Evolutionary conservation across 2,888 invertebrate species (phyloP).

Genomic region (Thelaira solivaga): DNA sequence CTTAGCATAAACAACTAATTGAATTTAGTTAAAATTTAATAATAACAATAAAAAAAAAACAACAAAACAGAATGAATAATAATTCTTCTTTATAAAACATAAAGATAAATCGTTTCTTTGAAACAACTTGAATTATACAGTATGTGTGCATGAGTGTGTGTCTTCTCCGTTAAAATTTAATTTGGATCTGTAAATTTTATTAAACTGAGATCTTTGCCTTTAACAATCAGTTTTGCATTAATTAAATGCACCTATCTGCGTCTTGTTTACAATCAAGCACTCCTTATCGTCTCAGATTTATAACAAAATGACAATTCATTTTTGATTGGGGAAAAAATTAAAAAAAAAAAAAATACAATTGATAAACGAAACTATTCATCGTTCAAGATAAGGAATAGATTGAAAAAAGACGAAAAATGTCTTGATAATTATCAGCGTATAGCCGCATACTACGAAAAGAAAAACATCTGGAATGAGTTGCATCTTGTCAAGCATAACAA

Average conservation of each 20-base stretch:
- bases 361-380: constrained; percentile 34
- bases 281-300: not conserved
- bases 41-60: too few relatives aligned
- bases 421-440: too few relatives aligned
- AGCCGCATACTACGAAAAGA: too few relatives aligned
- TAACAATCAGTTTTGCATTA: constrained; percentile 71
- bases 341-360: constrained; percentile 39
- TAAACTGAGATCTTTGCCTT: constrained; percentile 70
- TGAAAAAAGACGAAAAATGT: too few relatives aligned
- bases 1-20: constrained; percentile 61
- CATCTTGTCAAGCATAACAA: not conserved
- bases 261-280: not conserved
- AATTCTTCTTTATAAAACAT: constrained; percentile 54
- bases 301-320: not conserved
- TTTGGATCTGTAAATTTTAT: not conserved
- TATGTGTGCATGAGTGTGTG: not conserved
- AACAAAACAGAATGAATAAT: constrained; percentile 17
- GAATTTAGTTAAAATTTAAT: constrained; percentile 68
- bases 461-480: too few relatives aligned
- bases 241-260: constrained; percentile 38
- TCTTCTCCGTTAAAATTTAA: not conserved
- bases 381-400: constrained; percentile 36
- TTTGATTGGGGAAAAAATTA: not conserved
- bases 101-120: constrained; percentile 18
- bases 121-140: not conserved